Base-by-base conservation (phyloP, 1,140 invertebrate genomes). In the Hyles euphorbiae region DNA sequence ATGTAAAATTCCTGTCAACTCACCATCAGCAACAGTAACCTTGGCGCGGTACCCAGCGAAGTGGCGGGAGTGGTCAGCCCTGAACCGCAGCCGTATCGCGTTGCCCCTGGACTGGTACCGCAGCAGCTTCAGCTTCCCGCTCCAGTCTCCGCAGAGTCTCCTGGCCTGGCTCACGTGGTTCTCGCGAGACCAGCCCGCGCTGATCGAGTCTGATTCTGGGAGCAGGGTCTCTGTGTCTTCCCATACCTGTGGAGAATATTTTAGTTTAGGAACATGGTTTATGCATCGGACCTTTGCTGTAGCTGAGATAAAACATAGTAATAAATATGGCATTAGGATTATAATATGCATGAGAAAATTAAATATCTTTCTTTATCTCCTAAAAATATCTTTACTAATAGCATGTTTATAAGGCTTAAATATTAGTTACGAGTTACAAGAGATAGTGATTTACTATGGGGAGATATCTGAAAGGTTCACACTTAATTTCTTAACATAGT, bases 81-180 rank as follows among this genome's bases (percentile, higher is more conserved):
- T 81, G 74, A 95, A 95, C 46, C 90, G 88, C 47, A 95, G 75
- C n/a, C 89, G 83, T 5, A 95, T 68, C 11, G 78, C 74, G 34
- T 91, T 90, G 0, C 87, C 83, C 0, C 74, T 75, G 10, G 91
- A 92, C 36, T 91, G 90, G 79, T 93, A 91, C 2, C 93, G 90
- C 3, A 95, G 82, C 10, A 95, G 85, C 79, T 95, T 96, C 9
- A 95, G 83, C 69, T 92, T 92, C 7, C 91, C 89, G 64, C 91
- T 93, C 93, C 93, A 95, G 74, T 95, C 93, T 2, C 94, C 94
- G 78, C 95, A 96, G 3, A 92, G 81, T 5, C 92, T 83, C 36
- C 90, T 76, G 43, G 84, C 74, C 12, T 75, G 72, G 2, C 61
- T 57, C n/a, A 58, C 60, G n/a, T 63, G 60, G 0, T 58, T 63